Percentiles rank a stretch among this genome's conserved stretches.
Conservation (phyloP, 1,140 invertebrate species). For the Zaprionus kolodkinae region DNA sequence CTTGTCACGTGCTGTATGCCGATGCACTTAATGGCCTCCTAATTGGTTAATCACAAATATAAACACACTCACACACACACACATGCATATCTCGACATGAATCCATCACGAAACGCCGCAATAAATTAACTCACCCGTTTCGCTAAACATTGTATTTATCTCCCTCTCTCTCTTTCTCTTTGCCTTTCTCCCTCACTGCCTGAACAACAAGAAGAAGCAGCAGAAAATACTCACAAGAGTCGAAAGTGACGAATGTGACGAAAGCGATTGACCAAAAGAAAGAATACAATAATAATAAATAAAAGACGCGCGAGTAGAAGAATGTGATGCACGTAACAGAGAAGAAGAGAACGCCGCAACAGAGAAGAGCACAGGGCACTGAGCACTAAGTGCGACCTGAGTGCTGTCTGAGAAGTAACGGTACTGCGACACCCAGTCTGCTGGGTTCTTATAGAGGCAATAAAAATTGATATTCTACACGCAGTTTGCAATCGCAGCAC, state of each 20-base stretch:
- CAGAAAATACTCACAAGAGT: conserved; percentile 9
- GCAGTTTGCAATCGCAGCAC: conserved; percentile 29
- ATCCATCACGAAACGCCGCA: conserved; percentile 6
- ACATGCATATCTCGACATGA: background rate
- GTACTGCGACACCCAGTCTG: conserved; percentile 14
- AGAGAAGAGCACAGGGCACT: background rate
- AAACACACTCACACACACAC: background rate
- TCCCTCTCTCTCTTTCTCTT: background rate
- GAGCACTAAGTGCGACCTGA: conserved; percentile 8
- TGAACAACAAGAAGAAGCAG: conserved; percentile 1
- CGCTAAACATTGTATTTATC: conserved; percentile 20
- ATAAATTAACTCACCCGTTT: conserved; percentile 35
- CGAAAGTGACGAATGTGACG: conserved; percentile 6
- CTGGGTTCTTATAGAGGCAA: conserved; percentile 4
- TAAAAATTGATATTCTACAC: conserved; percentile 47
- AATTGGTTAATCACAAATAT: conserved; percentile 49
- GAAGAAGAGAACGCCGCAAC: background rate
- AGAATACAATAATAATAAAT: background rate
- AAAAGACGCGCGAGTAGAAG: background rate
- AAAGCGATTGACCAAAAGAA: conserved; percentile 3
- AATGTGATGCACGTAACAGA: conserved; percentile 6
- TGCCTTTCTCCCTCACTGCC: background rate
- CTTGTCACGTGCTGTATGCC: background rate
- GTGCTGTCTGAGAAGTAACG: conserved; percentile 20
- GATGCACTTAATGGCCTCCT: conserved; percentile 11